Evolutionary conservation across 2,888 invertebrate species (phyloP), one percentile per base, ranked within the genome.

Genomic region (Cheilosia vulpina): DNA sequence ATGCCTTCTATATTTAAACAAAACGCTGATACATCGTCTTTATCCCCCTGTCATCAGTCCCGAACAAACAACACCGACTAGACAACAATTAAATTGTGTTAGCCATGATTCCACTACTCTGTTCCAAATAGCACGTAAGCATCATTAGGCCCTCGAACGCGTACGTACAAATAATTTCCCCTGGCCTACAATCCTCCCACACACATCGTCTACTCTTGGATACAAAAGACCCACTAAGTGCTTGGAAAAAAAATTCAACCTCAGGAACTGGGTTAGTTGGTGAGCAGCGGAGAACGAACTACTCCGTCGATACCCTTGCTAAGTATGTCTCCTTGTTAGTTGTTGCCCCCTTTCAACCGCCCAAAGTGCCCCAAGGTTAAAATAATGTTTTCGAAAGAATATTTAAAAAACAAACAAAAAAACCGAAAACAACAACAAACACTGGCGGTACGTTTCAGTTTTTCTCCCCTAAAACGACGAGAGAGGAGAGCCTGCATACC

Each of bases 331-430:
- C 53, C 58, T 69, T 83, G 66, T 38, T 60, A 2, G 52, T 68
- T 62, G 60, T 50, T 17, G n/a, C 19, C 27, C 9, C 31, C 19
- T 47, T 69, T 27, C 63, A 41, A 55, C 62, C 68, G 45, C 47
- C 17, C 50, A 73, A 62, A 83, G 83, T 73, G 63, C 58, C 45
- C 58, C 79, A 84, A 84, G 83, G 79, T 84, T 84, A 71, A 41
- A 84, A 84, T 75, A 84, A 69, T 79, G 63, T 84, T 84, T 84
- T 84, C 83, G 50, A 84, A 79, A 69, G 60, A 82, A 72, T 68
- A 52, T 66, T 57, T 11, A 55, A 55, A 68, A 62, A 3, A 27
- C 5, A 27, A 6, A 27, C n/a, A 7, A 27, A 1, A 6, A 6
- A 6, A 19, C 21, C 21, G 21, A 27, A 6, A 47, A 47, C 38